phyloP scores from a whole-genome alignment of 1,140 invertebrate genomes.

The Polypedilum vanderplanki region DNA sequence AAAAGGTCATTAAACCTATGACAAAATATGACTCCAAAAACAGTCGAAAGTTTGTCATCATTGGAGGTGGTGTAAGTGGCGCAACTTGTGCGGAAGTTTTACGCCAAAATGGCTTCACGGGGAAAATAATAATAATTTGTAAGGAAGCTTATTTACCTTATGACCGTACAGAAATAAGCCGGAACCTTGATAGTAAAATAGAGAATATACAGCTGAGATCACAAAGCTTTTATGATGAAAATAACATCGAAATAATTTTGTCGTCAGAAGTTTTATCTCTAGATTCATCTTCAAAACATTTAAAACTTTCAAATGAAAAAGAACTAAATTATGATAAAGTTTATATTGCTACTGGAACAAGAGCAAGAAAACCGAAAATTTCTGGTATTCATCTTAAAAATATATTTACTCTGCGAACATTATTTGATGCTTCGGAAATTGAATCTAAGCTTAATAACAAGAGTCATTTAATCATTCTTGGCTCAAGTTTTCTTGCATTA shows the following conservation, averaged over 20 bases:
- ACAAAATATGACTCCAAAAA: constrained; percentile 46
- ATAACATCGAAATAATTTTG: constrained; percentile 64
- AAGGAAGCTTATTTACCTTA: constrained; percentile 77
- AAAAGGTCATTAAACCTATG: constrained; percentile 58
- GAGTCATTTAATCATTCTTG: constrained; percentile 67
- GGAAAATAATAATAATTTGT: constrained; percentile 68
- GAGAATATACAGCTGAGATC: constrained; percentile 60
- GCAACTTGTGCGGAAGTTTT: constrained; percentile 78
- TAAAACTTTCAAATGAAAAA: constrained; percentile 59
- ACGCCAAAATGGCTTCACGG: constrained; percentile 80
- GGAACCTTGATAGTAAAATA: constrained; percentile 57
- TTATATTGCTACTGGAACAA: constrained; percentile 76
- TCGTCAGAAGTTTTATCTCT: constrained; percentile 55
- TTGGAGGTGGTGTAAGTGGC: constrained; percentile 81
- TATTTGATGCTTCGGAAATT: constrained; percentile 63
- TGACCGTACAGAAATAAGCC: constrained; percentile 84
- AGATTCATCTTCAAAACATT: constrained; percentile 53
- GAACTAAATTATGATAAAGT: constrained; percentile 64
- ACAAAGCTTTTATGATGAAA: constrained; percentile 62
- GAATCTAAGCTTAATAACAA: constrained; percentile 45
- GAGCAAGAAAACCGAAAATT: constrained; percentile 53
- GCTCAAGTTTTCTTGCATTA: constrained; percentile 75
- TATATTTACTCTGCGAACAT: constrained; percentile 65
- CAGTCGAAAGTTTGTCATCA: constrained; percentile 59
- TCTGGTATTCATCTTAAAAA: constrained; percentile 63